Evolutionary conservation across 2,113 vertebrate species (phyloP).

Genomic region (Zosterops lateralis): DNA sequence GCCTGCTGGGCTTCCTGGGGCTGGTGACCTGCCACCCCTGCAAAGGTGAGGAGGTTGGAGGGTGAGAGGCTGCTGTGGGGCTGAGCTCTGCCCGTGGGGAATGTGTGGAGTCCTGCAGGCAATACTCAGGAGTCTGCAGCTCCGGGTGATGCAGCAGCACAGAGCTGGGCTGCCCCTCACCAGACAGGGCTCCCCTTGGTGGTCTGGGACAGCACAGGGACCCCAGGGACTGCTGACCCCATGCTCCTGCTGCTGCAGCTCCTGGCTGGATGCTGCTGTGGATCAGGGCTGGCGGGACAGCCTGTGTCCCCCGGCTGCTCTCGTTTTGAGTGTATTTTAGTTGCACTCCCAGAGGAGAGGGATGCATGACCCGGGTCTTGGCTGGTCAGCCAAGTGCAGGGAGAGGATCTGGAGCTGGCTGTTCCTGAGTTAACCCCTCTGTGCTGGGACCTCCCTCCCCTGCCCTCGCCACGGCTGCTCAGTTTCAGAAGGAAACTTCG

Average conservation of each 20-base stretch:
- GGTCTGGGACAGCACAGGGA: background rate
- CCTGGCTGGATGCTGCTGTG: background rate
- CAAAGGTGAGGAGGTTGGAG: conserved; percentile 79
- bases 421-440: background rate
- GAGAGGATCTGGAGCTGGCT: background rate
- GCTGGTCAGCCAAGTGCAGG: background rate
- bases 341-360: background rate
- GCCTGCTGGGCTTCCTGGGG: conserved; percentile 90
- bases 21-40: conserved; percentile 92
- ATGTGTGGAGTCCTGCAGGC: background rate
- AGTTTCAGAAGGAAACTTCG: background rate
- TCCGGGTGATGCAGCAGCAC: accelerated
- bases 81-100: background rate
- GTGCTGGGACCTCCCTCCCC: background rate
- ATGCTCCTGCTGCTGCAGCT: background rate
- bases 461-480: background rate
- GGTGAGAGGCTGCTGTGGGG: background rate
- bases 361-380: background rate
- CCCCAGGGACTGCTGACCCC: background rate
- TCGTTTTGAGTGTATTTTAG: background rate
- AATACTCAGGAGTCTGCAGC: background rate
- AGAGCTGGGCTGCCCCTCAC: background rate
- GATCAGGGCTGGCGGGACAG: background rate
- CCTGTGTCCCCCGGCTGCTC: background rate
- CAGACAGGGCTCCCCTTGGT: background rate